Base-by-base conservation (phyloP, 2,797 vertebrate genomes). In the Lophius americanus region DNA sequence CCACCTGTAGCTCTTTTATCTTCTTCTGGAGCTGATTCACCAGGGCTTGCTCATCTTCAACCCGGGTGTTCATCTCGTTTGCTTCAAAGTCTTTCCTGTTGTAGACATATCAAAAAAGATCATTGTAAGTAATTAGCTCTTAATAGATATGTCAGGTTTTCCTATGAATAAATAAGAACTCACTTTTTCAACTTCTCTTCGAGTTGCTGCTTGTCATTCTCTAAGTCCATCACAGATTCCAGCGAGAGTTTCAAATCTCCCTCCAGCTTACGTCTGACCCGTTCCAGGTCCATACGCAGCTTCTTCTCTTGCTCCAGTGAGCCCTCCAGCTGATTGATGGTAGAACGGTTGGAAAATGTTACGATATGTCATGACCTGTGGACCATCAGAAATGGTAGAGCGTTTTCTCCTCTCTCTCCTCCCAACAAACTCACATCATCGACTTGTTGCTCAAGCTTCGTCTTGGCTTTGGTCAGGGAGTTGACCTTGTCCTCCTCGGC, bases 301-400 rank as follows among this genome's bases (percentile, higher is more conserved):
- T 97, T 98, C 91, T 97, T 98, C 81, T 98, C 96, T 87, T 98
- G 96, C 71, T 98, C 96, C 77, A 98, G 88, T 7, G 95, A 96
- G 38, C 96, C 92, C 88, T 98, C 96, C 85, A 98, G 90, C 97
- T 98, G 82, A 7, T 75, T 55, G 6, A 64, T 9, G 70, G 9
- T 1, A 32, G 37, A 9, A 64, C 23, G 4, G 9, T 48, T 10
- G 11, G 43, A 32, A 50, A 37, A 14, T 47, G 3, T 52, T n/a
- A 44, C 23, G n/a, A 35, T 38, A 13, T 62, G 9, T 53, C 42
- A 57, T 3, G 0, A 1, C 3, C 2, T 49, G 6, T 50, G 3
- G 36, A 36, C 1, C 44, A 44, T 42, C 36, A 46, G 0, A 41
- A n/a, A 13, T 6, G 53, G 63, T 4, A 51, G 5, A 4, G 49